Conservation (phyloP, 2,797 vertebrate genomes). For the Ctenochaetus hawaiiensis region DNA sequence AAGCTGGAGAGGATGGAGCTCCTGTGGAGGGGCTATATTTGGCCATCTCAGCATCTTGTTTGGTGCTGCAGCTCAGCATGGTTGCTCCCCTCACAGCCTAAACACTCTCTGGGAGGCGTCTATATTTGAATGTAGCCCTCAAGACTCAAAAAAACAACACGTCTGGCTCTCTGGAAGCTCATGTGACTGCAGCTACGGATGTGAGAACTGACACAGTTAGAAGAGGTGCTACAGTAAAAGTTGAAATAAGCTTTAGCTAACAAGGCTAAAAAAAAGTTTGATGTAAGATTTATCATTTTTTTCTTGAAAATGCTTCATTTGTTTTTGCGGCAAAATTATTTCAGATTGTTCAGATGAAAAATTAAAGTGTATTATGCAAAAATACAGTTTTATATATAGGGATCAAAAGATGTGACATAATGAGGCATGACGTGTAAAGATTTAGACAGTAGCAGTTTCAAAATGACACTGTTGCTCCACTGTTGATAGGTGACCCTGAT, state of each 20-base stretch:
- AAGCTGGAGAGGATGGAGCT: constrained; percentile 48
- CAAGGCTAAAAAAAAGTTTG: background rate
- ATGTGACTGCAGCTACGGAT: background rate
- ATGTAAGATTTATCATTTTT: background rate
- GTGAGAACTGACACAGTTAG: background rate
- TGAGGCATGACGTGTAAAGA: too few species aligned
- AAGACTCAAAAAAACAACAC: constrained; percentile 46
- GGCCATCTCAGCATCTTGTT: constrained; percentile 63
- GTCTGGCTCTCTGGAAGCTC: constrained; percentile 23
- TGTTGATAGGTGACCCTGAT: too few species aligned
- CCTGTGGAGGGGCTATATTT: constrained; percentile 75
- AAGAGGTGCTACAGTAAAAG: background rate
- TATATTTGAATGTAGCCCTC: constrained; percentile 28
- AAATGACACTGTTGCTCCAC: too few species aligned
- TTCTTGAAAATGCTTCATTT: background rate
- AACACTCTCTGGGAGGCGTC: constrained; percentile 54
- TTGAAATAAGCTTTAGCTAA: background rate
- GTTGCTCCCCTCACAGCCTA: constrained; percentile 51
- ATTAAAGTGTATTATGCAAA: too few species aligned
- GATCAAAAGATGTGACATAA: too few species aligned
- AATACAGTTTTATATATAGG: too few species aligned
- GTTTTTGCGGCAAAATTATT: too few species aligned
- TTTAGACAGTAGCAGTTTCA: too few species aligned
- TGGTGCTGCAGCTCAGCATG: constrained; percentile 58
- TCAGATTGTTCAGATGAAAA: too few species aligned